Evolutionary conservation across 2,797 vertebrate species (phyloP).

Genomic region (Labroides dimidiatus): DNA sequence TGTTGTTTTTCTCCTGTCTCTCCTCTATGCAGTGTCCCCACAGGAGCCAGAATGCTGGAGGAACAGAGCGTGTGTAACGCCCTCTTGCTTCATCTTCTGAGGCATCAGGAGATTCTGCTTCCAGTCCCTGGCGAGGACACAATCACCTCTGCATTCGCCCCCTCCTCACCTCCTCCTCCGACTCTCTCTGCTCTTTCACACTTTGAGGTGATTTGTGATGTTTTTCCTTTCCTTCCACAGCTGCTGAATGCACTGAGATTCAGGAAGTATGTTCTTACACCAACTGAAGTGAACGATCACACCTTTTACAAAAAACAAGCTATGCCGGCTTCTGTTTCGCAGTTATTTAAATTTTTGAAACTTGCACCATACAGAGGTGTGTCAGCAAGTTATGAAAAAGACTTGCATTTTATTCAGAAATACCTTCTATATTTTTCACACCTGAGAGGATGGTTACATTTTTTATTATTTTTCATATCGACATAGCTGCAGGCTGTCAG

Average conservation of each 20-base stretch:
- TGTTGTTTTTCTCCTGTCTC: slow-evolving; percentile 12
- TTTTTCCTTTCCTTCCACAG: neutral
- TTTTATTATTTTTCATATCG: no score
- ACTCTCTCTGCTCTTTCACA: slow-evolving; percentile 64
- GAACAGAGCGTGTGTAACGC: slow-evolving; percentile 82
- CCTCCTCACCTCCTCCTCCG: slow-evolving; percentile 61
- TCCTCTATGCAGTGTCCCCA: slow-evolving; percentile 57
- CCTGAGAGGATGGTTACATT: neutral
- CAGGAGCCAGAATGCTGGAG: slow-evolving; percentile 76
- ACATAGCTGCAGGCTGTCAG: no score
- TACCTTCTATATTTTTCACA: neutral
- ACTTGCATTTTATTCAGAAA: neutral
- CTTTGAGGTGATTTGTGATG: slow-evolving; percentile 59
- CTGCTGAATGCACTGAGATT: neutral
- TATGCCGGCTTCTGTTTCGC: neutral
- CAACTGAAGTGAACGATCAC: neutral
- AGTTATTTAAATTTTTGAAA: neutral
- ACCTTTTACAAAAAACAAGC: neutral
- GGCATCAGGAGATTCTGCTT: slow-evolving; percentile 52
- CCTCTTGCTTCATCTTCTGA: slow-evolving; percentile 81
- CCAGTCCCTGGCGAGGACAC: neutral
- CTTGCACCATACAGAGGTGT: no score
- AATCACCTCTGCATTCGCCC: slow-evolving; percentile 6
- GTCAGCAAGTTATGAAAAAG: neutral
- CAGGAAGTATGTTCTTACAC: neutral